Conservation (phyloP, 2,888 invertebrate species). For the Sclerodermus sp. region DNA sequence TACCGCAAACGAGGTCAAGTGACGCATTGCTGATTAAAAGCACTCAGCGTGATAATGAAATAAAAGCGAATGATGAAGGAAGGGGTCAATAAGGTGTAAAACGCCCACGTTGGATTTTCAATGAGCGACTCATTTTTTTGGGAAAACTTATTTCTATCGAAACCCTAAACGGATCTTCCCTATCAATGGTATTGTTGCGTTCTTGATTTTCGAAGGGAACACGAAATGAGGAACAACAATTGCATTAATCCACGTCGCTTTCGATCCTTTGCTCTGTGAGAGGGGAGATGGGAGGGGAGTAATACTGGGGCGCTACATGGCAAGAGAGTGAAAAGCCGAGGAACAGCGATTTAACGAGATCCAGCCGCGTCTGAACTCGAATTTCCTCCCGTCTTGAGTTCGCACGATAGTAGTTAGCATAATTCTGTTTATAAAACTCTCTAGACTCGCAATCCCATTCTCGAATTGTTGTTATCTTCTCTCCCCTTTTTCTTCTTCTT, state of each 20-base stretch:
- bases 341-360: constrained; percentile 21
- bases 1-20: too few relatives aligned
- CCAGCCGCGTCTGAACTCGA: constrained; percentile 29
- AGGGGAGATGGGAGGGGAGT: neutral
- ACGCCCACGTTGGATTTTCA: too few relatives aligned
- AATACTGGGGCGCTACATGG: neutral
- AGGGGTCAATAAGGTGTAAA: too few relatives aligned
- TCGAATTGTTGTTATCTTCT: constrained; percentile 16
- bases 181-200: too few relatives aligned
- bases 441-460: constrained; percentile 21
- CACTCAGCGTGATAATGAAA: too few relatives aligned
- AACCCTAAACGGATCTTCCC: too few relatives aligned
- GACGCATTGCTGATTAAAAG: too few relatives aligned
- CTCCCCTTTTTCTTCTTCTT: constrained; percentile 10
- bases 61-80: too few relatives aligned
- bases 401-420: constrained; percentile 55
- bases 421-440: constrained; percentile 59
- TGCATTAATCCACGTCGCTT: constrained; percentile 7
- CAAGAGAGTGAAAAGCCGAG: constrained; percentile 6
- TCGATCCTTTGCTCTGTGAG: constrained; percentile 8
- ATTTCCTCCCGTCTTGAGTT: constrained; percentile 28
- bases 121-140: too few relatives aligned
- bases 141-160: too few relatives aligned
- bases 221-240: constrained; percentile 12
- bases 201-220: too few relatives aligned